Evolutionary conservation across 1,140 invertebrate species (phyloP).

Genomic region (Drosophila truncata): DNA sequence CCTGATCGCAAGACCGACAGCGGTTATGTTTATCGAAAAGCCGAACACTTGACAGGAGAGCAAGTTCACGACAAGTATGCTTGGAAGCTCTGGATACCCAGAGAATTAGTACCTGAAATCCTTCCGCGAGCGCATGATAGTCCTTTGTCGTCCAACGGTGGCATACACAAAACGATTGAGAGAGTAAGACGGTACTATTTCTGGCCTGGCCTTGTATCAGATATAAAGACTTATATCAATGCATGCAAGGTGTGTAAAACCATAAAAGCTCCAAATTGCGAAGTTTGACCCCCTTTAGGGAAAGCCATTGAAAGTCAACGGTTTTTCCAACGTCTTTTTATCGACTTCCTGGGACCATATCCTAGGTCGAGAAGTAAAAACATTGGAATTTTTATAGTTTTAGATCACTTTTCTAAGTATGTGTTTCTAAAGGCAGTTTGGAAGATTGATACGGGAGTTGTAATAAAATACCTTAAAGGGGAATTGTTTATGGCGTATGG

Average conservation of each 20-base stretch:
- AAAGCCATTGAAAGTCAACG: constrained; percentile 7
- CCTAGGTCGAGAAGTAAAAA: too few relatives aligned
- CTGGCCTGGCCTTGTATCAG: constrained; percentile 2
- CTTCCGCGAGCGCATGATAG: not conserved
- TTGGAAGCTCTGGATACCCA: not conserved
- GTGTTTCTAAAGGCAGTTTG: too few relatives aligned
- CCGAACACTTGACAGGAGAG: too few relatives aligned
- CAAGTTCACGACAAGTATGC: too few relatives aligned
- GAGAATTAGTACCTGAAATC: not conserved
- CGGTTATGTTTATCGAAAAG: too few relatives aligned
- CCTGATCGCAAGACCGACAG: too few relatives aligned
- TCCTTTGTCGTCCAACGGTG: not conserved
- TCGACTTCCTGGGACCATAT: too few relatives aligned
- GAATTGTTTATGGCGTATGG: constrained; percentile 3
- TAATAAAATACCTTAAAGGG: too few relatives aligned
- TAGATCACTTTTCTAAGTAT: too few relatives aligned
- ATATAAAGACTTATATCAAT: constrained; percentile 8
- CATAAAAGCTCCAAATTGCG: not conserved
- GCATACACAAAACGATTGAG: not conserved
- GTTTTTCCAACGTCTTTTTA: not conserved
- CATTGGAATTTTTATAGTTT: too few relatives aligned
- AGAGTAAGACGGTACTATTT: too few relatives aligned
- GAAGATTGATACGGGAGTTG: too few relatives aligned
- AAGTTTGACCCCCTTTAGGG: not conserved
- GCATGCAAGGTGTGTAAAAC: constrained; percentile 22